Evolutionary conservation across 92 coral and sea anemone genomes (phyloP).

Genomic region (Phymanthus crucifer): DNA sequence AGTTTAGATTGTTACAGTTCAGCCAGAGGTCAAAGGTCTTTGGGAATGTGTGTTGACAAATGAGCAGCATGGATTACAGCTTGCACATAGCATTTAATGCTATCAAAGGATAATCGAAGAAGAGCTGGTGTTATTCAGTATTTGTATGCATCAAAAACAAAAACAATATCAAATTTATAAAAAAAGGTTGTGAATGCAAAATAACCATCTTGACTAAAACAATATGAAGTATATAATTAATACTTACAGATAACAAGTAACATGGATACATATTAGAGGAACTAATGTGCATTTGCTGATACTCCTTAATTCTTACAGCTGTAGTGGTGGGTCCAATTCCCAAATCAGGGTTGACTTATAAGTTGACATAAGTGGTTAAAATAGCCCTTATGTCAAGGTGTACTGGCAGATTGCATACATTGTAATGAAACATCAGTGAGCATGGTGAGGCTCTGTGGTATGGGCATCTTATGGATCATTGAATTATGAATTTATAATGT

Average conservation of each 20-base stretch:
- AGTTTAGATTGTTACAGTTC: not conserved
- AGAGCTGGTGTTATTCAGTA: too few species aligned
- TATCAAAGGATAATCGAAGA: not conserved
- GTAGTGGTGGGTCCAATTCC: not conserved
- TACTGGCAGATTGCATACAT: not conserved
- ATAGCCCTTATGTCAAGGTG: not conserved
- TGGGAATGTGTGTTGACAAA: not conserved
- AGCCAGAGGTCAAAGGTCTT: not conserved
- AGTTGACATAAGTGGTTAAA: not conserved
- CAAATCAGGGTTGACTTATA: not conserved
- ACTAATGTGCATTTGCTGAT: not conserved
- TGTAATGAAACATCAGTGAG: not conserved
- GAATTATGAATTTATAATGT: not conserved
- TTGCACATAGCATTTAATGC: not conserved
- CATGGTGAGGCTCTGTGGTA: not conserved
- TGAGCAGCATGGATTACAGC: not conserved
- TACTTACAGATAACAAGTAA: not conserved
- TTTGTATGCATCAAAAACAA: too few species aligned
- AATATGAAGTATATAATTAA: not conserved
- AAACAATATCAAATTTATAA: too few species aligned
- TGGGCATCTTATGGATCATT: not conserved
- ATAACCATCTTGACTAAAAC: not conserved
- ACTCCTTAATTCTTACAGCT: not conserved
- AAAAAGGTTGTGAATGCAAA: too few species aligned
- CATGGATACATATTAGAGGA: not conserved